A percentile compares a stretch with the other conserved stretches of the same genome.
Conservation (phyloP, 2,888 invertebrate species). For the Eucera pruinosa region DNA sequence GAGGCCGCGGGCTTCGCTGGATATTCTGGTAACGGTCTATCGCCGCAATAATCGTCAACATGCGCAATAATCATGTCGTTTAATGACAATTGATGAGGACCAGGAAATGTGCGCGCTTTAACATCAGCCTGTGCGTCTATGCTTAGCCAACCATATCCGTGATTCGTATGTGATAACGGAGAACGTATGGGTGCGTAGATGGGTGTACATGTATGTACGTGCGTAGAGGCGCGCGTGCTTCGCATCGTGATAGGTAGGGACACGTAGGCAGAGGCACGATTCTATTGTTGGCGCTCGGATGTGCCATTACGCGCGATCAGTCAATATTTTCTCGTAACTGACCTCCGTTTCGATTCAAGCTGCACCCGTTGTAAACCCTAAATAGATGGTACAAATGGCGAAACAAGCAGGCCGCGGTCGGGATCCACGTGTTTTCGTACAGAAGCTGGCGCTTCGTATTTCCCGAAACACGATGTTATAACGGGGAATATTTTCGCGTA, state of each 20-base stretch:
- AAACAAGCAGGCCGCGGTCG: conserved; percentile 8
- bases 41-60: conserved; percentile 78
- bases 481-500: conserved; percentile 67
- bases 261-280: conserved; percentile 37
- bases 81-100: conserved; percentile 83
- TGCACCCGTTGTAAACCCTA: conserved; percentile 23
- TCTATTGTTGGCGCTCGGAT: conserved; percentile 62
- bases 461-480: conserved; percentile 59
- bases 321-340: conserved; percentile 76
- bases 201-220: conserved; percentile 21
- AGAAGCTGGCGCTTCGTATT: conserved; percentile 12
- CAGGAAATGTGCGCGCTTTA: conserved; percentile 78
- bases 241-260: conserved; percentile 11
- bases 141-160: conserved; percentile 41
- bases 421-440: conserved; percentile 26
- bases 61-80: conserved; percentile 81
- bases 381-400: conserved; percentile 3
- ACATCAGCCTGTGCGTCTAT: conserved; percentile 38
- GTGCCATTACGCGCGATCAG: conserved; percentile 76
- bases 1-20: conserved; percentile 62
- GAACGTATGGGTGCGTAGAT: background rate
- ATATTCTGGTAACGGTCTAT: conserved; percentile 78
- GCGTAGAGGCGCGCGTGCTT: conserved; percentile 3
- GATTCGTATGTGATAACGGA: conserved; percentile 32
- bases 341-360: conserved; percentile 56